phyloP scores from a whole-genome alignment of 2,888 invertebrate genomes.

The Hermodice carunculata region DNA sequence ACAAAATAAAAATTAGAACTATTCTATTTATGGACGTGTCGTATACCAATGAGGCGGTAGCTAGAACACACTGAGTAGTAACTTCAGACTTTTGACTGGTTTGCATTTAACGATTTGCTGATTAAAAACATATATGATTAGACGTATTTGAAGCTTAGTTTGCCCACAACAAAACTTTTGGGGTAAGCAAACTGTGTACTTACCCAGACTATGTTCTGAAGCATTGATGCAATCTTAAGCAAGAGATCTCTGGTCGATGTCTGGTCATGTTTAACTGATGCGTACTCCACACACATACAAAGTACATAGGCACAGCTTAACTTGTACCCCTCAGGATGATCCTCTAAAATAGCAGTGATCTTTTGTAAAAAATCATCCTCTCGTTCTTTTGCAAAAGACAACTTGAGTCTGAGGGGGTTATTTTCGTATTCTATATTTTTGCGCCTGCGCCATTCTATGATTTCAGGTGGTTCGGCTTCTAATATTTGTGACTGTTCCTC shows the following conservation, averaged over 20 bases:
- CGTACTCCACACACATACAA: constrained; percentile 54
- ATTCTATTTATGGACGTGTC: too few relatives aligned
- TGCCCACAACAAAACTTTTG: too few relatives aligned
- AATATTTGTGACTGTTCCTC: too few relatives aligned
- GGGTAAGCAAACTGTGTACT: too few relatives aligned
- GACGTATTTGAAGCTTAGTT: too few relatives aligned
- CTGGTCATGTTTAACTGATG: constrained; percentile 47
- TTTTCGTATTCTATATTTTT: constrained; percentile 3
- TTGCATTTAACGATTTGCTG: too few relatives aligned
- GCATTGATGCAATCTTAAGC: constrained; percentile 44
- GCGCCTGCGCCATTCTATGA: neutral
- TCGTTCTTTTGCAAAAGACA: constrained; percentile 41
- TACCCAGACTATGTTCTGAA: constrained; percentile 52
- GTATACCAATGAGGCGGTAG: too few relatives aligned
- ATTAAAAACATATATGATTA: too few relatives aligned
- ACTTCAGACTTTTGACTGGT: too few relatives aligned
- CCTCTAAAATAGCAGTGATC: constrained; percentile 50
- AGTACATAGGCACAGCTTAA: constrained; percentile 53
- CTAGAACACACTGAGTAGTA: too few relatives aligned
- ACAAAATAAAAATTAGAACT: too few relatives aligned
- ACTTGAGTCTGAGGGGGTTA: constrained; percentile 37
- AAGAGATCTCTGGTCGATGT: constrained; percentile 48
- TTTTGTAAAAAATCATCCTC: constrained; percentile 56
- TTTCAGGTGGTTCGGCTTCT: too few relatives aligned
- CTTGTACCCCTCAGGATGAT: constrained; percentile 41